These are phyloP conservation scores for Acromyrmex heyeri DNA, from an alignment of 1,140 invertebrate species.

Conservation along the genomic window DNA sequence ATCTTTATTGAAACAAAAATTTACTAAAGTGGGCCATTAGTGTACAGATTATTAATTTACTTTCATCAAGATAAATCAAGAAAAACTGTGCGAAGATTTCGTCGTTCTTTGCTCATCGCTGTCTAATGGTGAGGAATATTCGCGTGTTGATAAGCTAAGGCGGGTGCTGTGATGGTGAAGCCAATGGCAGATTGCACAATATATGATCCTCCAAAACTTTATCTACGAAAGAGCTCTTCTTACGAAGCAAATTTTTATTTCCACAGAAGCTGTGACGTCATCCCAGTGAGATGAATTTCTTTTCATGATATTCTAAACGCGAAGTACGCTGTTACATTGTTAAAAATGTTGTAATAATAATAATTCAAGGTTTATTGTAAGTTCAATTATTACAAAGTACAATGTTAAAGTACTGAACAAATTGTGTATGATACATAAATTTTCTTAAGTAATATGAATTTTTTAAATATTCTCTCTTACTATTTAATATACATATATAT, in stretches of 20 bases:
- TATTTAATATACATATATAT: neutral
- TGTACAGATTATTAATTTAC: slow-evolving; percentile 52
- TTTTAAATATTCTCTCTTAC: neutral
- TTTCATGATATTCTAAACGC: slow-evolving; percentile 10
- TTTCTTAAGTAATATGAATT: neutral
- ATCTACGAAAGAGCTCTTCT: slow-evolving; percentile 8
- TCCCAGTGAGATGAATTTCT: neutral
- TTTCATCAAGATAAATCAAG: slow-evolving; percentile 18
- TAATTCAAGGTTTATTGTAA: slow-evolving; percentile 15
- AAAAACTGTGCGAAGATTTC: neutral
- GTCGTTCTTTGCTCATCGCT: slow-evolving; percentile 20
- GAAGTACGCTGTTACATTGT: neutral
- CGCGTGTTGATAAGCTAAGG: slow-evolving; percentile 33
- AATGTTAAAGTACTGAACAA: slow-evolving; percentile 12
- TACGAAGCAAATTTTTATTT: slow-evolving; percentile 30
- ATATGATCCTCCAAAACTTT: slow-evolving; percentile 11
- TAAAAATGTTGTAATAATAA: neutral
- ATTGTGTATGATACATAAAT: neutral
- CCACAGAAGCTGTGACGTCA: neutral
- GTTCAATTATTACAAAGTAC: neutral
- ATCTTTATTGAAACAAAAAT: slow-evolving; percentile 25
- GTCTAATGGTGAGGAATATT: slow-evolving; percentile 36
- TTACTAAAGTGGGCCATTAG: slow-evolving; percentile 51
- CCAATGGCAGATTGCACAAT: neutral
- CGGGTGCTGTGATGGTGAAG: slow-evolving; percentile 19